A percentile compares a stretch with the other conserved stretches of the same genome.
phyloP scores from a whole-genome alignment of 2,888 invertebrate species.

The Leptarthrus brevirostris region DNA sequence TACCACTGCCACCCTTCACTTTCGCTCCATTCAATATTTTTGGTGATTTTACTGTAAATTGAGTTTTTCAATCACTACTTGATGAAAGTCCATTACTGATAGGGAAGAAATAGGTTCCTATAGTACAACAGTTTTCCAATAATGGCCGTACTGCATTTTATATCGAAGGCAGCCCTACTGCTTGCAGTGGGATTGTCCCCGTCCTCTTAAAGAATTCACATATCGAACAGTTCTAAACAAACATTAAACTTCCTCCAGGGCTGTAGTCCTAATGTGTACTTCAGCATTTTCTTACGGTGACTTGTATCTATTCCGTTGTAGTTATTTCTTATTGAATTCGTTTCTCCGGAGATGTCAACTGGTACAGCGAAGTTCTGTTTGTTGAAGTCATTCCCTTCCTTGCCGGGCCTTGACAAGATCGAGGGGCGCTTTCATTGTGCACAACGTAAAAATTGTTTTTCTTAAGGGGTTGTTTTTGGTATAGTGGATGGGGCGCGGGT shows the following conservation, averaged over 20 bases:
- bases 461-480: background rate
- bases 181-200: too few species aligned
- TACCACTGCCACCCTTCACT: background rate
- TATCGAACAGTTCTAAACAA: conserved; percentile 8
- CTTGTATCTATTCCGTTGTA: conserved; percentile 6
- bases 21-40: conserved; percentile 7
- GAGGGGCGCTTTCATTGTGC: conserved; percentile 26
- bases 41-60: conserved; percentile 14
- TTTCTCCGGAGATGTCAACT: conserved; percentile 4
- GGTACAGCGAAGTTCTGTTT: background rate
- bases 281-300: background rate
- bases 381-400: background rate
- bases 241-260: conserved; percentile 14
- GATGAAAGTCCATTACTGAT: conserved; percentile 6
- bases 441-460: conserved; percentile 27
- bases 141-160: background rate
- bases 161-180: background rate
- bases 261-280: background rate
- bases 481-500: background rate
- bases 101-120: too few species aligned
- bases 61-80: conserved; percentile 16
- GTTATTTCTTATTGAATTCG: conserved; percentile 28
- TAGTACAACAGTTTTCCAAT: too few species aligned
- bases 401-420: background rate
- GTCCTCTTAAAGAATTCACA: background rate